Evolutionary conservation across 2,888 invertebrate species (phyloP).

Genomic region (Leucophenga montana): DNA sequence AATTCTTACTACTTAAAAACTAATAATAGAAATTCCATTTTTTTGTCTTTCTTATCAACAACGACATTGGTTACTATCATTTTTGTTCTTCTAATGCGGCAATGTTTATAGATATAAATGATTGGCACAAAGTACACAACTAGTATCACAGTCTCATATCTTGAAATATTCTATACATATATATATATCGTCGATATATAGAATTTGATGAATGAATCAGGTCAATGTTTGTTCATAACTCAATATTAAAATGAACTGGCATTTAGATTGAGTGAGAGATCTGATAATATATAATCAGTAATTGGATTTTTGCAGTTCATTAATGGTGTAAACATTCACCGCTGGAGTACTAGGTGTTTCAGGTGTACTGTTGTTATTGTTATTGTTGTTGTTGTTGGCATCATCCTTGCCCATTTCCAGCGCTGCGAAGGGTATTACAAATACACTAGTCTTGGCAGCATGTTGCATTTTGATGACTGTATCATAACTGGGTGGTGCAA

Average conservation of each 20-base stretch:
- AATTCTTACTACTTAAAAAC: not conserved
- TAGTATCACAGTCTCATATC: conserved; percentile 26
- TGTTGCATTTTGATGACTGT: conserved; percentile 69
- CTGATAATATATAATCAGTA: conserved; percentile 25
- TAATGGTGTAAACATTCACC: conserved; percentile 62
- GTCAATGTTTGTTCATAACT: not conserved
- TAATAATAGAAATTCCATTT: not conserved
- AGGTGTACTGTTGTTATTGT: not conserved
- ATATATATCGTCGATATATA: not conserved
- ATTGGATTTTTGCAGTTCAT: conserved; percentile 64
- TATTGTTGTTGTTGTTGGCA: conserved; percentile 33
- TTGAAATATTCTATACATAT: not conserved
- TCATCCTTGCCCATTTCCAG: conserved; percentile 38
- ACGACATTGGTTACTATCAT: conserved; percentile 14
- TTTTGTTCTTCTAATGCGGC: not conserved
- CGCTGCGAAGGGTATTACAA: conserved; percentile 65
- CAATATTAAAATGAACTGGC: not conserved
- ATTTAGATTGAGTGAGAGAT: not conserved
- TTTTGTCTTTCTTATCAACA: not conserved
- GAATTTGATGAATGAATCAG: conserved; percentile 5
- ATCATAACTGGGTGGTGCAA: conserved; percentile 72
- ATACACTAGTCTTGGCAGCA: conserved; percentile 61
- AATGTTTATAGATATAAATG: conserved; percentile 7
- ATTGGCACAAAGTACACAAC: conserved; percentile 23
- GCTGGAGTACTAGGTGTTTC: conserved; percentile 37